Evolutionary conservation across 2,888 invertebrate species (phyloP).

Genomic region (Hirtodrosophila alboralis): DNA sequence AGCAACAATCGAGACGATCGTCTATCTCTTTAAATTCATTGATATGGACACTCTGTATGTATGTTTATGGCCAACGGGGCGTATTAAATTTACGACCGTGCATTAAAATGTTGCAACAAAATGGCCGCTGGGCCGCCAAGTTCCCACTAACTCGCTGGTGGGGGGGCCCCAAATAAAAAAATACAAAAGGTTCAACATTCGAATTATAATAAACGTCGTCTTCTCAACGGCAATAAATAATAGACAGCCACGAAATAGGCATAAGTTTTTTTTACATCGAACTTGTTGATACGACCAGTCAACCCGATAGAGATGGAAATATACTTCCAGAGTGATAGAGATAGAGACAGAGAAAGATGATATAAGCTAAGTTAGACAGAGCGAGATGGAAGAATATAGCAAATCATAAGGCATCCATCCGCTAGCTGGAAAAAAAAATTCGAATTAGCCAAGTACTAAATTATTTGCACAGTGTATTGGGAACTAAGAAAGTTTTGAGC

Average conservation of each 20-base stretch:
- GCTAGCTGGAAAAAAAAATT: slow-evolving; percentile 41
- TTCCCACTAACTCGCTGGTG: slow-evolving; percentile 13
- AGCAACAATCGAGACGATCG: slow-evolving; percentile 30
- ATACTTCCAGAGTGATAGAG: not conserved
- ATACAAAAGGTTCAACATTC: slow-evolving; percentile 64
- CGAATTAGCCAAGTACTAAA: slow-evolving; percentile 65
- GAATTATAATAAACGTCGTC: slow-evolving; percentile 79
- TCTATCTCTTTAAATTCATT: slow-evolving; percentile 66
- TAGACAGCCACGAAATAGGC: slow-evolving; percentile 67
- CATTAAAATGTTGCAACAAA: slow-evolving; percentile 80
- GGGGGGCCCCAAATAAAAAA: slow-evolving; percentile 28
- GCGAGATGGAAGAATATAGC: slow-evolving; percentile 8
- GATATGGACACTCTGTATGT: slow-evolving; percentile 62
- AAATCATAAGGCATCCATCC: slow-evolving; percentile 37
- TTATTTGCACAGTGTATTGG: slow-evolving; percentile 62
- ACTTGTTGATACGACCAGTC: slow-evolving; percentile 61
- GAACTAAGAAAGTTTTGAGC: not conserved
- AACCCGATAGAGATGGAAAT: slow-evolving; percentile 28
- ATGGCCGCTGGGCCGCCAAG: slow-evolving; percentile 51
- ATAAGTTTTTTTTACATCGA: slow-evolving; percentile 75
- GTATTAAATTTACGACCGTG: slow-evolving; percentile 76
- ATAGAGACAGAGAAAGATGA: slow-evolving; percentile 2
- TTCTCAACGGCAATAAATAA: slow-evolving; percentile 74
- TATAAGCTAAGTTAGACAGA: slow-evolving; percentile 2
- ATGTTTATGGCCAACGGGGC: slow-evolving; percentile 76